Percentiles rank a stretch among this genome's conserved stretches.
phyloP scores from a whole-genome alignment of 2,113 vertebrate species.

The Catagonus wagneri region DNA sequence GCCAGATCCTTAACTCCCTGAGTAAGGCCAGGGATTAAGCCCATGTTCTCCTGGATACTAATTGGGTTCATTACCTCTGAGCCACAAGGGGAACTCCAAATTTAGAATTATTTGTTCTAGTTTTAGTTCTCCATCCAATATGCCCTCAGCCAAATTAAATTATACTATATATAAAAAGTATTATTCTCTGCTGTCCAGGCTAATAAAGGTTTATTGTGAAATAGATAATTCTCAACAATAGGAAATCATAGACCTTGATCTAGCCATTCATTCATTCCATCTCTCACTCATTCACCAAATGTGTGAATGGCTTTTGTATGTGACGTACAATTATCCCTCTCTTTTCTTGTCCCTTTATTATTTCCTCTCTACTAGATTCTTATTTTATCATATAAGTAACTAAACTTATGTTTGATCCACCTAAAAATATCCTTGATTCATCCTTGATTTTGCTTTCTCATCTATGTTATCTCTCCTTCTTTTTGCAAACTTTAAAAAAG shows the following conservation, averaged over 20 bases:
- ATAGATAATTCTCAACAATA: neutral
- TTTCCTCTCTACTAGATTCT: neutral
- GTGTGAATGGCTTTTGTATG: neutral
- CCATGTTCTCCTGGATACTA: no score
- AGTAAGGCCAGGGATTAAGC: no score
- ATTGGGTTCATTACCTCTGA: no score
- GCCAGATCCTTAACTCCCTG: no score
- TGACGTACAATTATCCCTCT: neutral
- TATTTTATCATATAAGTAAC: neutral
- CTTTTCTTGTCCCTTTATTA: neutral
- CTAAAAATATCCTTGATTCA: neutral
- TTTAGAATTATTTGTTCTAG: no score
- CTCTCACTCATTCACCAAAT: neutral
- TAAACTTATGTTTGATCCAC: neutral
- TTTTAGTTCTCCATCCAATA: no score
- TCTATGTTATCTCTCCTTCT: neutral
- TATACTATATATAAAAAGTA: neutral
- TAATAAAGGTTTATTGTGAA: constrained; percentile 17
- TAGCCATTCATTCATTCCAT: neutral
- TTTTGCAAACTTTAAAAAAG: neutral
- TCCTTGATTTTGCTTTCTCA: neutral
- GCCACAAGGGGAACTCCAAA: no score
- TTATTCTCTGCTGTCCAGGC: neutral
- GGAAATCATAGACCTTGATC: neutral
- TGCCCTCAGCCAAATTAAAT: no score